These are phyloP conservation scores for Heliconius charithonia DNA, from an alignment of 2,888 invertebrate species.

Conservation along the genomic window DNA sequence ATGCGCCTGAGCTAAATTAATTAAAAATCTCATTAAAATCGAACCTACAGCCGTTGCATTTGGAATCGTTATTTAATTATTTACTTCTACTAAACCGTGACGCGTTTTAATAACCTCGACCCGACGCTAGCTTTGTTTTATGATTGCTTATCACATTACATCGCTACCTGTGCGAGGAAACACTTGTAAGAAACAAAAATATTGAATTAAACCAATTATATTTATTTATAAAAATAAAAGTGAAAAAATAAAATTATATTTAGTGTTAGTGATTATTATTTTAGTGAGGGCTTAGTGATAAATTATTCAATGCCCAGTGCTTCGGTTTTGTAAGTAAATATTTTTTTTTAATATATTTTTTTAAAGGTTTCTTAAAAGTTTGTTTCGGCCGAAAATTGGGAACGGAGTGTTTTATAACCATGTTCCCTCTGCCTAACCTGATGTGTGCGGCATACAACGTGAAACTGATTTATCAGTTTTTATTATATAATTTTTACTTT, in stretches of 20 bases:
- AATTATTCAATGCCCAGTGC: background rate
- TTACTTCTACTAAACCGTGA: background rate
- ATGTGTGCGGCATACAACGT: too few relatives aligned
- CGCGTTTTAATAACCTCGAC: background rate
- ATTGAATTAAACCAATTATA: background rate
- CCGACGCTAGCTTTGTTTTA: background rate
- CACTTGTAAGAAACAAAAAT: background rate
- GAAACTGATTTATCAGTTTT: too few relatives aligned
- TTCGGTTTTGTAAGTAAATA: background rate
- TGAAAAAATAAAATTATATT: background rate
- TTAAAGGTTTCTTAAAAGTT: too few relatives aligned
- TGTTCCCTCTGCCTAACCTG: too few relatives aligned
- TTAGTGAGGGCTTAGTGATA: background rate
- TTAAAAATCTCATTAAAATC: background rate
- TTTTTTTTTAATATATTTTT: background rate
- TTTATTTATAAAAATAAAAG: background rate
- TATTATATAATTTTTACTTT: too few relatives aligned
- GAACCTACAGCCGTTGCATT: background rate
- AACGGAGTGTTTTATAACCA: too few relatives aligned
- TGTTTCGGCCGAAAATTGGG: too few relatives aligned
- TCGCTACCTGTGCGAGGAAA: background rate
- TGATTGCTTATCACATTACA: background rate
- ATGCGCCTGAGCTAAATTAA: too few relatives aligned
- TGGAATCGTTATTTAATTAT: background rate
- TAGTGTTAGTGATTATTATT: background rate